Evolutionary conservation across 2,113 vertebrate genomes (phyloP), one percentile per base, ranked within the genome.

Genomic region (Dunckerocampus dactyliophorus): DNA sequence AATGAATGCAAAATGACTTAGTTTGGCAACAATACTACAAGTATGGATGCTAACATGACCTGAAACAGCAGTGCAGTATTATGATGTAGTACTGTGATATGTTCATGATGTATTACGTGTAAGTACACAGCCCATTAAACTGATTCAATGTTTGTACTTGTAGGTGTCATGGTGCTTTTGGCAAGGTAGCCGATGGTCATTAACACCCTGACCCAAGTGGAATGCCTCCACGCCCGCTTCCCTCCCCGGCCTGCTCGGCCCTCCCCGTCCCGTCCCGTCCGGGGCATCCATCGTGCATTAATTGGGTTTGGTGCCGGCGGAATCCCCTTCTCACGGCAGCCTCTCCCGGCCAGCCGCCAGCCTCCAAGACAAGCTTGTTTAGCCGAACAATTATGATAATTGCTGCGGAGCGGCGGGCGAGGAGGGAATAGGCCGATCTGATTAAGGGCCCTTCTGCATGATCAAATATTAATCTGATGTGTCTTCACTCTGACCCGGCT

Each of bases 391-490:
- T 98, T 95, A 95, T 95, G 90, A 93, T 98, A 95, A 97, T 97
- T 94, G 93, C 92, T 91, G 90, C 91, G 91, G 92, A 94, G 93
- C 93, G 92, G 91, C 94, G 92, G 90, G 89, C 86, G 71, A n/a
- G 19, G 81, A 83, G 90, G 89, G 91, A 94, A 95, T 93, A 93
- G 91, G 92, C 90, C 93, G 90, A 96, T 93, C 93, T 93, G 95
- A 98, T 96, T 96, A 95, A 92, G 92, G 86, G 90, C 91, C 90
- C 94, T 95, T 93, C 91, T 92, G 80, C 89, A 89, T 94, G 92
- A 96, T 96, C 94, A 95, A 95, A 98, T 97, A 97, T 96, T 95
- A 96, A 96, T 94, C 93, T 93, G 90, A 86, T 91, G 92, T 92
- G 90, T 93, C 93, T 95, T 93, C 88, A 71, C 89, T 91, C 88